A percentile compares a stretch with the other conserved stretches of the same genome.
Conservation (phyloP, 2,113 vertebrate species). For the Alces alces region DNA sequence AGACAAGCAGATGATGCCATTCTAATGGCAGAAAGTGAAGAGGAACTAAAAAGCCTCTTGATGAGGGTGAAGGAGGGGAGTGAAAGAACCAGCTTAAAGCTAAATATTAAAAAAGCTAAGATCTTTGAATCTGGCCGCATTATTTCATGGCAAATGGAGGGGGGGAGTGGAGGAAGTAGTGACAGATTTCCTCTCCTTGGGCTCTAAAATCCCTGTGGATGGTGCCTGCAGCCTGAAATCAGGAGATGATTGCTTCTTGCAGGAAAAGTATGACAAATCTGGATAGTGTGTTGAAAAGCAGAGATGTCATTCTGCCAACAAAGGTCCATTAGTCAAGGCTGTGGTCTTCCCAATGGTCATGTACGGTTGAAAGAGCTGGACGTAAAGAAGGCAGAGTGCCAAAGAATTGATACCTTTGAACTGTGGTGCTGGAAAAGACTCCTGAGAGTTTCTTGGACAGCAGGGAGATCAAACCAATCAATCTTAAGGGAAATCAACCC, state of each 20-base stretch:
- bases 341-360: neutral
- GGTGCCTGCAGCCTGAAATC: neutral
- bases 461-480: neutral
- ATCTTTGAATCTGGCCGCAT: neutral
- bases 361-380: neutral
- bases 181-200: neutral
- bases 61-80: neutral
- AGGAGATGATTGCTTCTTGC: neutral
- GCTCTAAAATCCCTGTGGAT: neutral
- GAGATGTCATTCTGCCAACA: neutral
- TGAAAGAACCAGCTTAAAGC: neutral
- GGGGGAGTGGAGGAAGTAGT: too few relatives aligned
- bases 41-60: neutral
- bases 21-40: neutral
- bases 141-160: neutral
- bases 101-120: neutral
- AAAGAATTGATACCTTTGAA: neutral
- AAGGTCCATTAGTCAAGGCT: neutral
- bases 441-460: neutral
- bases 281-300: neutral
- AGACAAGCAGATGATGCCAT: neutral
- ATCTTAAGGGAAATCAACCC: neutral
- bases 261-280: neutral
- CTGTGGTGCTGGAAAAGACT: neutral
- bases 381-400: rapidly evolving